Conservation (phyloP, 1,140 invertebrate species). For the Phymastichus coffea region DNA sequence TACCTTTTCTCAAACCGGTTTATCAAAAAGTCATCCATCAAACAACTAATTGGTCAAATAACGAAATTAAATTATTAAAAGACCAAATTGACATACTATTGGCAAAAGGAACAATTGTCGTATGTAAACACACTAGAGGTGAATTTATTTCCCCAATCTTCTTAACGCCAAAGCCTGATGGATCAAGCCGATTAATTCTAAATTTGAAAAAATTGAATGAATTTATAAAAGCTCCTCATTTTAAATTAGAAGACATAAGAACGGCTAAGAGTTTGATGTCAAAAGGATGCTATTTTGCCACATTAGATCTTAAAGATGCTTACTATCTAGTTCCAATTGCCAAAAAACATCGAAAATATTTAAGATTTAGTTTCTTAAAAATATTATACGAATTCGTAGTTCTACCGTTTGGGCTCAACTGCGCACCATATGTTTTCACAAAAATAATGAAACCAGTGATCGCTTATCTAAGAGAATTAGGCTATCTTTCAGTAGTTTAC, state of each 20-base stretch:
- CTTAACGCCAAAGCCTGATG: slow-evolving; percentile 31
- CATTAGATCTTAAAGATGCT: slow-evolving; percentile 32
- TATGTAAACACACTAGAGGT: slow-evolving; percentile 15
- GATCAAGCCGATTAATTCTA: slow-evolving; percentile 30
- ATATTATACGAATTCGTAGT: slow-evolving; percentile 15
- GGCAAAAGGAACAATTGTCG: slow-evolving; percentile 11
- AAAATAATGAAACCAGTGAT: slow-evolving; percentile 43
- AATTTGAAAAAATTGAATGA: too few relatives aligned
- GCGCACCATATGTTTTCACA: slow-evolving; percentile 34
- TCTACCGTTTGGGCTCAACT: slow-evolving; percentile 37
- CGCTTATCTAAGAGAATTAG: slow-evolving; percentile 21
- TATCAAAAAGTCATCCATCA: background rate
- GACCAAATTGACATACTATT: slow-evolving; percentile 3
- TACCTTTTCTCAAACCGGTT: slow-evolving; percentile 18
- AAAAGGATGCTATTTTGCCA: slow-evolving; percentile 29
- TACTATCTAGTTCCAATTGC: too few relatives aligned
- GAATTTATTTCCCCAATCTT: slow-evolving; percentile 37
- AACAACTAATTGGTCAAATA: background rate
- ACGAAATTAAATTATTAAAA: slow-evolving; percentile 2
- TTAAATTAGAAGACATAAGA: slow-evolving; percentile 37
- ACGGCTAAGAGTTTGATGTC: slow-evolving; percentile 30
- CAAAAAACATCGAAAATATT: slow-evolving; percentile 32
- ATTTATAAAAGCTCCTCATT: slow-evolving; percentile 30
- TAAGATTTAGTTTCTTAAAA: slow-evolving; percentile 35
- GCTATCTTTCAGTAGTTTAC: slow-evolving; percentile 34